Base-by-base conservation (phyloP, 2,888 invertebrate species). In the Lobophora halterata region DNA sequence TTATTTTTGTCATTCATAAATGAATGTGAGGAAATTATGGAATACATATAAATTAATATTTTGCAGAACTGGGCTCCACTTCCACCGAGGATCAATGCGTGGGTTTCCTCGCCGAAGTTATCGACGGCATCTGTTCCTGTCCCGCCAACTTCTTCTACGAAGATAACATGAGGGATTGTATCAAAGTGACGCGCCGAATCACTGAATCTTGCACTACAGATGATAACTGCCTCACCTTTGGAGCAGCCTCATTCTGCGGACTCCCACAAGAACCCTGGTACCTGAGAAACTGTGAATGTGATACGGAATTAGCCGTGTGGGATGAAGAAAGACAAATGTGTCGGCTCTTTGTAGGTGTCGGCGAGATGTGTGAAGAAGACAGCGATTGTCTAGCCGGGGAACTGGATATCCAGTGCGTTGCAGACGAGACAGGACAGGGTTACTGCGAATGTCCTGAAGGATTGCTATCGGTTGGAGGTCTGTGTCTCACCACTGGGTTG, bases 371-470 rank as follows among this genome's bases (percentile, higher is more conserved):
- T 13, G 59, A 69, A 3, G 54, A 58, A 0, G 61, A 78, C 54
- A 72, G 68, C 23, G 87, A 87, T 45, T 87, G 87, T 23, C 26
- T 81, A 16, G 83, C 83, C 0, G 86, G 85, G 0, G 71, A 66
- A 1, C 8, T 76, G 46, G 73, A 78, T 49, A 77, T 85, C 14
- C 55, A 58, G 3, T 87, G 86, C 33, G 58, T 58, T 0, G 1
- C 24, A 0, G 61, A 71, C 1, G 58, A 49, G 0, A 36, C 46
- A 0, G 81, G 77, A 0, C 52, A 61, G 2, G 71, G 75, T 0
- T 36, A 58, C 19, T 83, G 86, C 53, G 58, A 69, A 0, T 88
- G 88, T 28, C 83, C 81, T 0, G 66, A 61, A 0, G 68, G 61
- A 0, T 55, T 62, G 3, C 4, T 27, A 0, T 65, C 63, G 1